Evolutionary conservation across 2,888 invertebrate species (phyloP), one percentile per base, ranked within the genome.

Genomic region (Parnassius mnemosyne): DNA sequence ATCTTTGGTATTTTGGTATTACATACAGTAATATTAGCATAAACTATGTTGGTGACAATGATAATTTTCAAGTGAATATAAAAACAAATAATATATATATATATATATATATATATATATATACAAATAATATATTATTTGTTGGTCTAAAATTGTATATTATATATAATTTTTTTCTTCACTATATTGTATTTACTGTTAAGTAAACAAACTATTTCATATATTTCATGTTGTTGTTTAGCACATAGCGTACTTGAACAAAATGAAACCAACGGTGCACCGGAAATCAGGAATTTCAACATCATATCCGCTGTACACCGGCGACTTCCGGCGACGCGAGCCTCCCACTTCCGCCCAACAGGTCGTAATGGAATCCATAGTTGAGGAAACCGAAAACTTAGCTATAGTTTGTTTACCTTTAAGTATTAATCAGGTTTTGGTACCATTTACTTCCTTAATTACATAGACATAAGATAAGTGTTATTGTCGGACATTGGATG

Each of bases 221-320:
- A 60, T 42, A 20, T 53, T 47, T 49, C 51, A 43, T 46, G 41
- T 41, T 43, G 46, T 10, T 42, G 49, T 25, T 61, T 16, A 53
- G 20, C 41, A 34, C 20, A 46, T 59, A 58, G 52, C 34, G 53
- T 42, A 56, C 11, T 57, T 65, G 65, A 69, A 73, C 67, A 71
- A 71, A 76, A 68, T 69, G 72, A 72, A 74, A 75, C 69, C 69
- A 64, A 66, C 64, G 64, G 67, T 66, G 70, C 68, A 65, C 69
- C 80, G 89, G 87, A 87, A 85, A 87, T 88, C 84, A 82, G 82
- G 76, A 84, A 87, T 86, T 87, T 81, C 80, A 79, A 80, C 85
- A 78, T 87, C 84, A 88, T 89, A 85, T 87, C 89, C 89, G 83
- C 77, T 76, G 76, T 79, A 79, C 81, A 80, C 82, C 79, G 76